Conservation (phyloP, 2,888 invertebrate species). For the Dasysyrphus albostriatus region DNA sequence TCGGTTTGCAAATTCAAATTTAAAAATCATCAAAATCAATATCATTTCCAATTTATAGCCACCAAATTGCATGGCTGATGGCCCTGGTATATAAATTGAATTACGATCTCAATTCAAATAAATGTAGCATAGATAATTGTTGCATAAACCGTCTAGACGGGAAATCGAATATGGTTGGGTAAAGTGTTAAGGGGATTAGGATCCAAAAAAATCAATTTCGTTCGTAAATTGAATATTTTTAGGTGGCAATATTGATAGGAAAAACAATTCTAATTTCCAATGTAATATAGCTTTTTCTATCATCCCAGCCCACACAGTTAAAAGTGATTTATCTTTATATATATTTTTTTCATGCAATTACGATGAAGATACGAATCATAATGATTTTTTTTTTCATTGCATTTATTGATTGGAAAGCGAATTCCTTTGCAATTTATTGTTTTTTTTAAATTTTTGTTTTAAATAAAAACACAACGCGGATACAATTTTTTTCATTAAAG, state of each 20-base stretch:
- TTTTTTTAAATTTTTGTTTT: no score
- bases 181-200: not conserved
- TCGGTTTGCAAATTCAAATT: not conserved
- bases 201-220: slow-evolving; percentile 2
- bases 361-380: not conserved
- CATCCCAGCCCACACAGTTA: not conserved
- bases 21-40: not conserved
- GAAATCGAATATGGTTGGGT: not conserved
- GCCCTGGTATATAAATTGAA: not conserved
- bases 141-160: slow-evolving; percentile 33
- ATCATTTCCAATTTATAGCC: not conserved
- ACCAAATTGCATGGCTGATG: not conserved
- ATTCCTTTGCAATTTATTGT: no score
- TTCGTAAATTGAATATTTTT: not conserved
- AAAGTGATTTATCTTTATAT: not conserved
- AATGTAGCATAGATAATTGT: slow-evolving; percentile 2
- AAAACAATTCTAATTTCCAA: not conserved
- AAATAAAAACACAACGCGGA: no score
- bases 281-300: not conserved
- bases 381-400: no score
- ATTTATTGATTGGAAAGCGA: no score
- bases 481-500: no score
- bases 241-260: not conserved
- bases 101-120: slow-evolving; percentile 2
- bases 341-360: not conserved